Evolutionary conservation across 2,113 vertebrate species (phyloP).

Genomic region (Variabilichromis moorii): DNA sequence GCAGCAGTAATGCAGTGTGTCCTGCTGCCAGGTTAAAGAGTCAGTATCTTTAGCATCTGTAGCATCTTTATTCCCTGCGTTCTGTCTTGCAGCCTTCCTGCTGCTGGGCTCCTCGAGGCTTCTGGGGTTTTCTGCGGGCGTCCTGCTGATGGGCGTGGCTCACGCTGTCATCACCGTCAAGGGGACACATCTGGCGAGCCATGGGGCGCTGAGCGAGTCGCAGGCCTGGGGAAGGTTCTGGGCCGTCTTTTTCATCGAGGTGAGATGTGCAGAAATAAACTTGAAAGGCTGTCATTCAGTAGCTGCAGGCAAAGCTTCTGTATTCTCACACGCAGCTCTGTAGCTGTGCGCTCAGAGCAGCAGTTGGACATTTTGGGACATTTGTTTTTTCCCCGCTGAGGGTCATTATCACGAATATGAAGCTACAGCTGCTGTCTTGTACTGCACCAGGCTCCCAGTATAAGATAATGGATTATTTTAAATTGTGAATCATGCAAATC

Average conservation of each 20-base stretch:
- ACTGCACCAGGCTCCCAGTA: background rate
- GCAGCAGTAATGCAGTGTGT: background rate
- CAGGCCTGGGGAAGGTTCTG: slow-evolving; percentile 77
- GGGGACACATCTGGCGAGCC: slow-evolving; percentile 86
- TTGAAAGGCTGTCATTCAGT: background rate
- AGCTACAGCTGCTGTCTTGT: background rate
- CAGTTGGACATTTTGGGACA: background rate
- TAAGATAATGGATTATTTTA: background rate
- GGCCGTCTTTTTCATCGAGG: slow-evolving; percentile 90
- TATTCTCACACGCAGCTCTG: background rate
- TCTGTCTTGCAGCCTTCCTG: slow-evolving; percentile 75
- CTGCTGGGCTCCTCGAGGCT: slow-evolving; percentile 71
- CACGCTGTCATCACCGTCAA: slow-evolving; percentile 82
- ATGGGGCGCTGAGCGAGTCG: slow-evolving; percentile 79
- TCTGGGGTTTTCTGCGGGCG: slow-evolving; percentile 66
- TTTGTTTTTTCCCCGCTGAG: fast-evolving
- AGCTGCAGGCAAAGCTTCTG: background rate
- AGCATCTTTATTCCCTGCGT: fast-evolving
- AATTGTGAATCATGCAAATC: fast-evolving
- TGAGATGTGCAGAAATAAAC: slow-evolving; percentile 37
- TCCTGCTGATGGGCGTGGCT: slow-evolving; percentile 74
- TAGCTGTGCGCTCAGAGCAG: background rate
- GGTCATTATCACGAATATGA: background rate
- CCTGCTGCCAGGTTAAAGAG: background rate
- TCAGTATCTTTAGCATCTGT: background rate